These are phyloP conservation scores for Hydraecia micacea DNA, from an alignment of 2,888 invertebrate genomes.

Conservation along the genomic window DNA sequence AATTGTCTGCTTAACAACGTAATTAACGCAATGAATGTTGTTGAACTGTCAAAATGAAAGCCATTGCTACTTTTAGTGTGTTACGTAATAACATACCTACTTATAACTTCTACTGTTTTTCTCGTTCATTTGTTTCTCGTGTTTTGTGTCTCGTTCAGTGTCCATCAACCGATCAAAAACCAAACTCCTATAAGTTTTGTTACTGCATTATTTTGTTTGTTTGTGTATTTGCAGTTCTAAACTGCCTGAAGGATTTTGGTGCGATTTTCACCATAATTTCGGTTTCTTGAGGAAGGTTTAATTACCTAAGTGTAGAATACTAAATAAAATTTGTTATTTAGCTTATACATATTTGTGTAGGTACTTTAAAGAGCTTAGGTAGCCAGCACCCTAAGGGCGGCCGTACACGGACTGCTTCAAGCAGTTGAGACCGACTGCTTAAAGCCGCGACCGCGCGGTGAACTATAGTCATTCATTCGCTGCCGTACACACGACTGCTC, in stretches of 20 bases:
- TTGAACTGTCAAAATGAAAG: not conserved
- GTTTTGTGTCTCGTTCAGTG: not conserved
- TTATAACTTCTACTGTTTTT: not conserved
- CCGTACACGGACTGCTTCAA: too few relatives aligned
- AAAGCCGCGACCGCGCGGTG: too few relatives aligned
- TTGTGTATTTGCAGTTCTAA: not conserved
- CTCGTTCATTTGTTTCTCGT: too few relatives aligned
- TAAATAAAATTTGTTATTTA: too few relatives aligned
- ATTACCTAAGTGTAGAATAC: too few relatives aligned
- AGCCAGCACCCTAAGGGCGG: too few relatives aligned
- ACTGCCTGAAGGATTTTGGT: not conserved
- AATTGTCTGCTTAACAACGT: too few relatives aligned
- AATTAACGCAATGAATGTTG: not conserved
- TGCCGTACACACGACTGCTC: too few relatives aligned
- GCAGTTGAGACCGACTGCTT: too few relatives aligned
- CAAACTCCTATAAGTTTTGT: not conserved
- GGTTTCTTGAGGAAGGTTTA: not conserved
- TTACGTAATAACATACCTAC: not conserved
- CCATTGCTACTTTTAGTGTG: not conserved
- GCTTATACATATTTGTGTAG: too few relatives aligned
- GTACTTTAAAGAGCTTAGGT: too few relatives aligned
- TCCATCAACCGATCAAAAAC: not conserved
- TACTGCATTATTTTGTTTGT: not conserved
- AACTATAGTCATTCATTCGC: too few relatives aligned
- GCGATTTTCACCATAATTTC: not conserved